These are phyloP conservation scores for Leucozona laternaria DNA, from an alignment of 2,888 invertebrate species.

Conservation along the genomic window DNA sequence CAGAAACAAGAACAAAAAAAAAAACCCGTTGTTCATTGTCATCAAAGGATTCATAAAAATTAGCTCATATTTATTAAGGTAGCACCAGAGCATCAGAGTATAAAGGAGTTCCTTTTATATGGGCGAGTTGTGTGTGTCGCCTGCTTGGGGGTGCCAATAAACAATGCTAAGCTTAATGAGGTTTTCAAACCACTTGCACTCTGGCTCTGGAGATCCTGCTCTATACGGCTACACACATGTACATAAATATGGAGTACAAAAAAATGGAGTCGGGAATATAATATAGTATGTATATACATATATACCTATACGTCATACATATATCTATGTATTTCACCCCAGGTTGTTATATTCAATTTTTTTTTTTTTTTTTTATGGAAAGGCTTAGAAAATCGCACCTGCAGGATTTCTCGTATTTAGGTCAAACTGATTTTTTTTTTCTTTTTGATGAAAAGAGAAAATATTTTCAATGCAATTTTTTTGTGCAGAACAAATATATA, in stretches of 20 bases:
- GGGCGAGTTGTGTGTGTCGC: slow-evolving; percentile 36
- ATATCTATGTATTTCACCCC: background rate
- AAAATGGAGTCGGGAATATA: slow-evolving; percentile 18
- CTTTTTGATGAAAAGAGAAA: slow-evolving; percentile 1
- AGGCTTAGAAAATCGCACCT: slow-evolving; percentile 34
- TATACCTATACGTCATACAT: background rate
- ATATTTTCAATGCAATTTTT: slow-evolving; percentile 31
- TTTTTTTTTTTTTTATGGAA: slow-evolving; percentile 10
- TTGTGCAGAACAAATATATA: slow-evolving; percentile 30
- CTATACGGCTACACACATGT: background rate
- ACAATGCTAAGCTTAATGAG: slow-evolving; percentile 68
- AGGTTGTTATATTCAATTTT: slow-evolving; percentile 3
- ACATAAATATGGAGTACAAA: background rate
- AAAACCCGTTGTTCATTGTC: slow-evolving; percentile 56
- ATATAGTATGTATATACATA: background rate
- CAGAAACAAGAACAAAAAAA: background rate
- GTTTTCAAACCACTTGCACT: slow-evolving; percentile 50
- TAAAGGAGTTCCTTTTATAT: slow-evolving; percentile 46
- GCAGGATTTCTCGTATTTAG: slow-evolving; percentile 55
- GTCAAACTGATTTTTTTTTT: no score
- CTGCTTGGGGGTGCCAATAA: slow-evolving; percentile 50
- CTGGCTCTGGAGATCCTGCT: slow-evolving; percentile 9
- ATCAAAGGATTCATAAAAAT: slow-evolving; percentile 71
- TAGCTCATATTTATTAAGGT: slow-evolving; percentile 58
- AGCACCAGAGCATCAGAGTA: slow-evolving; percentile 23